Conservation (phyloP, 2,797 vertebrate species). For the Psittacula derbiana region DNA sequence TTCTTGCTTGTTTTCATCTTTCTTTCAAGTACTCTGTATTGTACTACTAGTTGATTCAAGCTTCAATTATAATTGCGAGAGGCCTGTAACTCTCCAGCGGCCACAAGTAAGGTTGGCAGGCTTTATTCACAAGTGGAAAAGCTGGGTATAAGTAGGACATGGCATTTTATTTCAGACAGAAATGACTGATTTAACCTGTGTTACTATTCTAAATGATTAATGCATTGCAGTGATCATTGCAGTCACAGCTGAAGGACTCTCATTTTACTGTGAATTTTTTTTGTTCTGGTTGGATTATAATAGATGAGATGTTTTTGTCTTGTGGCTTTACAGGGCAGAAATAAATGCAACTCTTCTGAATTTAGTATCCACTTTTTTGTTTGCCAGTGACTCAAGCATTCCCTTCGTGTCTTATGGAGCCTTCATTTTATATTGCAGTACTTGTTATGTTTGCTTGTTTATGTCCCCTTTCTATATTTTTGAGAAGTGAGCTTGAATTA, state of each 20-base stretch:
- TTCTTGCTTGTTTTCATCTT: neutral
- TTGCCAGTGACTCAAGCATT: neutral
- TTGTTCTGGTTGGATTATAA: neutral
- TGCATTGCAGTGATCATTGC: neutral
- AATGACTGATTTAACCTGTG: neutral
- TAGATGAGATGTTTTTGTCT: neutral
- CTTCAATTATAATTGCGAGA: neutral
- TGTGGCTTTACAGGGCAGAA: neutral
- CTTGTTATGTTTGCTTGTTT: neutral
- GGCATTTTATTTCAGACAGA: neutral
- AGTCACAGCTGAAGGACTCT: neutral
- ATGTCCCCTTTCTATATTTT: neutral
- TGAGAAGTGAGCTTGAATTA: neutral
- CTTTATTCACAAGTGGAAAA: neutral
- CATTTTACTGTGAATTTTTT: neutral
- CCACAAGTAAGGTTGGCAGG: neutral
- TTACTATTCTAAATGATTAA: neutral
- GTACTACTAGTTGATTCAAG: neutral
- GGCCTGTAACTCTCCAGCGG: neutral
- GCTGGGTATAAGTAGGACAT: neutral
- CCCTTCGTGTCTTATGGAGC: neutral
- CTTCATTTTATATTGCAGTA: neutral
- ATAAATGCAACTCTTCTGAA: neutral
- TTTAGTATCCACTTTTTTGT: neutral
- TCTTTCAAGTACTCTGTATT: neutral